These are phyloP conservation scores for Brachypteracias leptosomus DNA, from an alignment of 2,113 vertebrate species.

Conservation along the genomic window DNA sequence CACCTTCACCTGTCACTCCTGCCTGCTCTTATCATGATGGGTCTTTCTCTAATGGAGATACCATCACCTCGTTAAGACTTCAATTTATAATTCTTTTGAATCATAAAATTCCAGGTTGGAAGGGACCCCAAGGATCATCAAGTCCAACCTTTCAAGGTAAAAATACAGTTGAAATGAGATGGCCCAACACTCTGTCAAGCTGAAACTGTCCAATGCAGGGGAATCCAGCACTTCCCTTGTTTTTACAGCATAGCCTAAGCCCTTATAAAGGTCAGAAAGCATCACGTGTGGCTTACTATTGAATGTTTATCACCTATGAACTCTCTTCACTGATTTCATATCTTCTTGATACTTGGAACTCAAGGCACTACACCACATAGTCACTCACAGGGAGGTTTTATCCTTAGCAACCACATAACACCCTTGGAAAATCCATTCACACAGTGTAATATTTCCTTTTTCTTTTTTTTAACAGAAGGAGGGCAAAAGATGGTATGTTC, in stretches of 20 bases:
- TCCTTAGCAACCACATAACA: background rate
- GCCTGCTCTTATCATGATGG: background rate
- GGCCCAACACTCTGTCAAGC: too few relatives aligned
- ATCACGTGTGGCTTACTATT: rapidly evolving
- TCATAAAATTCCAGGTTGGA: too few relatives aligned
- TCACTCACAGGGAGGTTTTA: background rate
- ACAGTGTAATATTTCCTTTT: background rate
- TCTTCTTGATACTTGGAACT: background rate
- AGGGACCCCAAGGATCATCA: too few relatives aligned
- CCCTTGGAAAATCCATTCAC: background rate
- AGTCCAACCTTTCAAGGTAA: too few relatives aligned
- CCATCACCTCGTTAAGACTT: background rate
- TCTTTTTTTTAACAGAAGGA: background rate
- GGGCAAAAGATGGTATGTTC: background rate
- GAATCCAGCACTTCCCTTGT: background rate
- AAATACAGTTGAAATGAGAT: too few relatives aligned
- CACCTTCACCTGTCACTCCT: background rate
- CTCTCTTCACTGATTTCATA: background rate
- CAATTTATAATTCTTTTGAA: background rate
- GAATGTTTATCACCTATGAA: background rate
- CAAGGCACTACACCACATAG: background rate
- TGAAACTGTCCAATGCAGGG: too few relatives aligned
- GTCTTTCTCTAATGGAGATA: background rate
- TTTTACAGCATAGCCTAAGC: background rate
- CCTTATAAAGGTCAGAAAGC: background rate